Base-by-base conservation (phyloP, 2,888 invertebrate genomes). In the Erebia aethiops region DNA sequence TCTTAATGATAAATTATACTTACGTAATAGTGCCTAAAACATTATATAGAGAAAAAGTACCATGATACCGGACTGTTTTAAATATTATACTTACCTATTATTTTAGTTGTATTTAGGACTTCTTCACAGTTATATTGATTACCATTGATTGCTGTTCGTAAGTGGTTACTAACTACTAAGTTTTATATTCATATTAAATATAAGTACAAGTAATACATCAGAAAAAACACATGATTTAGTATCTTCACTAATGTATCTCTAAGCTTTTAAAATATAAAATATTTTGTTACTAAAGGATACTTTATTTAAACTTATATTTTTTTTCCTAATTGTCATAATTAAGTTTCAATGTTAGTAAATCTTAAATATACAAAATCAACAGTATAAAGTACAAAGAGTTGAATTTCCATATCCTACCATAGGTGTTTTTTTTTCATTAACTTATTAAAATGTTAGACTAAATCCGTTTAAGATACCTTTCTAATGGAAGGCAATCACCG, bases 401-500 rank as follows among this genome's bases (percentile, higher is more conserved):
- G 18, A 10, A 10, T 10, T 54, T 54, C 18, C 52, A 52, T 18
- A 3, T 1, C 18, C 54, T 54, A 35, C 10, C 54, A 8, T n/a
- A 49, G 49, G 21, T 26, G 26, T 2, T 54, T 18, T 54, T 16
- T 54, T 54, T 54, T 10, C 10, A 16, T 9, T 18, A 54, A 54
- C 1, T 14, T 51, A 56, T 46, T 26, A 54, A 69, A 69, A 65
- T 49, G 8, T 52, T 65, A 69, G 60, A 60, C 21, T n/a, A 56
- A 49, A 71, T 64, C 56, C 51, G 35, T 41, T 54, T 18, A 58
- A 67, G 69, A 65, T 71, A 65, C 70, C 61, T 62, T 71, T 74
- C 70, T 74, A 74, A 71, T 71, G 65, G 67, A 62, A 52, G 46
- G 65, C 67, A 70, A 74, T 74, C 68, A 72, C 67, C 68, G 69